A percentile compares a stretch with the other conserved stretches of the same genome.
These are phyloP conservation scores for Natrix natrix DNA, from an alignment of 2,797 vertebrate species.

Conservation along the genomic window DNA sequence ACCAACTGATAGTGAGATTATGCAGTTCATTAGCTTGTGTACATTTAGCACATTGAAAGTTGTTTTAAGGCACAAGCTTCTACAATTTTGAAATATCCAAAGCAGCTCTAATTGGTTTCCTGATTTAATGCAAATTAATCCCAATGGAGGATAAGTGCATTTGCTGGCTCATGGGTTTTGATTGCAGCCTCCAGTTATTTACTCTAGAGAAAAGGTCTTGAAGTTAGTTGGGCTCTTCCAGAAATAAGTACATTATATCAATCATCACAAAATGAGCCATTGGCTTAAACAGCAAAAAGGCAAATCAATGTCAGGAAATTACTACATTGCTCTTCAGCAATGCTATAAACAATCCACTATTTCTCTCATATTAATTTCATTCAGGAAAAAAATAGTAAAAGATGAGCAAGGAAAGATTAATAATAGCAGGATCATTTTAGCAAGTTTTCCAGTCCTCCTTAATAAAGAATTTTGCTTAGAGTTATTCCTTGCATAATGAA, in stretches of 20 bases:
- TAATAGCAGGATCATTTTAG: neutral
- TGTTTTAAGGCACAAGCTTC: neutral
- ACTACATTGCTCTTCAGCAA: neutral
- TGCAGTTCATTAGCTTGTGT: neutral
- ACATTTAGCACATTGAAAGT: neutral
- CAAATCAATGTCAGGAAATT: neutral
- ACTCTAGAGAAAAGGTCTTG: neutral
- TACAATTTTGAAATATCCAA: neutral
- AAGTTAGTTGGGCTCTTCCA: neutral
- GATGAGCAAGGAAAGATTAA: neutral
- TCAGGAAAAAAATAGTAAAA: neutral
- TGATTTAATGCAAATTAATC: constrained; percentile 1
- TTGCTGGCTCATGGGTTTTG: neutral
- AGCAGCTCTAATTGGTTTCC: neutral
- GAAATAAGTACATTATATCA: neutral
- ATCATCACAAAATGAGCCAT: neutral
- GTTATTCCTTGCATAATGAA: neutral
- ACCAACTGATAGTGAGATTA: neutral
- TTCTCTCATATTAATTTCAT: constrained; percentile 8
- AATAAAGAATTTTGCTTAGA: neutral
- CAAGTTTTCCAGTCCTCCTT: neutral
- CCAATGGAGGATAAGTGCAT: neutral
- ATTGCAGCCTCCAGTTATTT: neutral
- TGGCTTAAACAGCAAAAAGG: neutral
- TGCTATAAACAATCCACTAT: neutral